These are phyloP conservation scores for Heliconius hortense DNA, from an alignment of 2,888 invertebrate genomes.

Conservation along the genomic window DNA sequence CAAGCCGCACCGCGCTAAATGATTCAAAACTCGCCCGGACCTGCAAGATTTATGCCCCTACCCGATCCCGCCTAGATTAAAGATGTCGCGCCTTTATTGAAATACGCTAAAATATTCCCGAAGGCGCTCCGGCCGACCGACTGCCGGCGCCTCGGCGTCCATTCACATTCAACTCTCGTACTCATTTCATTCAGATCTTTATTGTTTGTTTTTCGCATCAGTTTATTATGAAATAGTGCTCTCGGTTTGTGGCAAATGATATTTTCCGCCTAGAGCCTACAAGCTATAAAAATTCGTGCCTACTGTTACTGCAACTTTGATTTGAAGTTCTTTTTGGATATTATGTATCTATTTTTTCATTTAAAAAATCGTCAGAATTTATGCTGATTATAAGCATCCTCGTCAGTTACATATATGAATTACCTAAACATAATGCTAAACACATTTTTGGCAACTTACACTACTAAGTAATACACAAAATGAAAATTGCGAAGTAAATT, in stretches of 20 bases:
- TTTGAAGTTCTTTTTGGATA: background rate
- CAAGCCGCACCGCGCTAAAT: constrained; percentile 74
- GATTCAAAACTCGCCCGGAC: constrained; percentile 80
- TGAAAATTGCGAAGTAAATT: constrained; percentile 32
- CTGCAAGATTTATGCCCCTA: constrained; percentile 81
- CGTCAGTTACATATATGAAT: background rate
- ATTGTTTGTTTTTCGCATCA: constrained; percentile 67
- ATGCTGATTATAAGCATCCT: background rate
- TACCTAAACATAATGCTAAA: background rate
- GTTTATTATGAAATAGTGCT: constrained; percentile 58
- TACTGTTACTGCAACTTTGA: background rate
- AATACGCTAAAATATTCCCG: constrained; percentile 71
- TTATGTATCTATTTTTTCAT: background rate
- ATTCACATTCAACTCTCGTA: constrained; percentile 67
- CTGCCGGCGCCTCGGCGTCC: constrained; percentile 49
- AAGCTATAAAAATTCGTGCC: background rate
- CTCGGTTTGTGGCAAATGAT: constrained; percentile 54
- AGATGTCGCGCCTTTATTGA: constrained; percentile 81
- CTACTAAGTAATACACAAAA: constrained; percentile 7
- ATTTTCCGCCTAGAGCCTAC: constrained; percentile 37
- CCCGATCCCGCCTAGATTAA: constrained; percentile 79
- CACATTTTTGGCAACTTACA: background rate
- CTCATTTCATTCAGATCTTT: constrained; percentile 71
- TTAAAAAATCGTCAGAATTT: background rate
- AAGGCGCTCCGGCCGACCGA: constrained; percentile 44